These are phyloP conservation scores for Thunnus maccoyii DNA, from an alignment of 2,113 vertebrate species.

Conservation along the genomic window DNA sequence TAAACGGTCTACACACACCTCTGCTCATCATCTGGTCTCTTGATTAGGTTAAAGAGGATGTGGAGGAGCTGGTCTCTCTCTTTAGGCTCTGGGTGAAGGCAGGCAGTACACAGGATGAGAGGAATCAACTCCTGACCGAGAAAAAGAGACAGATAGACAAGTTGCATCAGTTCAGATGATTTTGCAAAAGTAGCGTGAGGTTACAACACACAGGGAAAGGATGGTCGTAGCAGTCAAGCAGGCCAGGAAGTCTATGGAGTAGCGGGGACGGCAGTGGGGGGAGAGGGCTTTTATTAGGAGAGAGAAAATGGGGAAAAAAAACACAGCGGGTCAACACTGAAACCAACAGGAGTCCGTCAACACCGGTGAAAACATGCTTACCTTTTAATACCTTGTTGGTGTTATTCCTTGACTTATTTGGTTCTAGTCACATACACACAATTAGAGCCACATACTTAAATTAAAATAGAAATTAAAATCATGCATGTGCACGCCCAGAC, in stretches of 20 bases:
- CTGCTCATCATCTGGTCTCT: conserved; percentile 98
- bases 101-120: conserved; percentile 96
- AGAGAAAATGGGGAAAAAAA: conserved; percentile 15
- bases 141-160: conserved; percentile 33
- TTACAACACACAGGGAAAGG: conserved; percentile 22
- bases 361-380: conserved; percentile 39
- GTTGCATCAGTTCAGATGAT: conserved; percentile 25
- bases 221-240: conserved; percentile 49
- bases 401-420: conserved; percentile 30
- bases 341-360: conserved; percentile 36
- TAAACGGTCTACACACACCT: conserved; percentile 83
- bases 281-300: conserved; percentile 6
- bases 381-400: conserved; percentile 11
- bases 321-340: conserved; percentile 21
- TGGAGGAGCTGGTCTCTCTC: conserved; percentile 98
- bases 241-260: conserved; percentile 18
- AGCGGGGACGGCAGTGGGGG: not conserved
- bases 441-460: conserved; percentile 16
- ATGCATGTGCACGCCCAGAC: conserved; percentile 55
- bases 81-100: conserved; percentile 97
- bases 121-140: conserved; percentile 93
- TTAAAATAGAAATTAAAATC: conserved; percentile 14
- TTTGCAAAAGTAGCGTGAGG: not conserved
- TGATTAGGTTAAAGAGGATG: conserved; percentile 99
- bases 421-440: conserved; percentile 34